Evolutionary conservation across 2,113 vertebrate species (phyloP), one percentile per base, ranked within the genome.

Genomic region (Limnothrissa miodon): DNA sequence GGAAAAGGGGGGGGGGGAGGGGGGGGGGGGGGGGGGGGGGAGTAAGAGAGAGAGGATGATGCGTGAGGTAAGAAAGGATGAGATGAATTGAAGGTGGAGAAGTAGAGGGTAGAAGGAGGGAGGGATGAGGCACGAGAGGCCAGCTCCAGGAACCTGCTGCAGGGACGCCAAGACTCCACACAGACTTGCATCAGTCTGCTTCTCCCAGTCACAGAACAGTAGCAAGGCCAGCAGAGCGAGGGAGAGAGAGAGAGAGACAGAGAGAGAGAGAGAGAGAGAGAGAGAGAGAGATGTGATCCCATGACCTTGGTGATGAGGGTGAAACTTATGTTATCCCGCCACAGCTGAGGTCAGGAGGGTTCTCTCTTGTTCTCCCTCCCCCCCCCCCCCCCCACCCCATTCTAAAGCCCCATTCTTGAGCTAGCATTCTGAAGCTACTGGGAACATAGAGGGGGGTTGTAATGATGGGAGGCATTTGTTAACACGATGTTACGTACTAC

Each of bases 231-330:
- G 29, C 78, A 23, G 33, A 9, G 80, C 39, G 1, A 17, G 44
- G 4, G 66, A 70, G 53, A 53, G 46, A 80, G 45, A 39, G 33
- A 66, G 23, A 79, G 13, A 9, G n/a, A 25, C 11, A 10, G 39
- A 56, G 7, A 17, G 11, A 25, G 17, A 36, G 33, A 29, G 25
- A n/a, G 53, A 78, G 66, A 44, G n/a, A 82, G 78, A 70, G 25
- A 56, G 5, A 33, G 66, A 1, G n/a, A n/a, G n/a, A 29, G 25
- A 36, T 33, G 66, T 36, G 66, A 74, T 74, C 36, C 66, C 29
- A 36, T 89, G 86, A 87, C 86, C 88, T 89, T 89, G 88, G 84
- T 81, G 21, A 39, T n/a, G 39, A 84, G 45, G 25, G 80, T 45
- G 85, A 81, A 84, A 84, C 84, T 85, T 87, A 78, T 48, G 15